Evolutionary conservation across 2,888 invertebrate species (phyloP).

Genomic region (Xestia sexstrigata): DNA sequence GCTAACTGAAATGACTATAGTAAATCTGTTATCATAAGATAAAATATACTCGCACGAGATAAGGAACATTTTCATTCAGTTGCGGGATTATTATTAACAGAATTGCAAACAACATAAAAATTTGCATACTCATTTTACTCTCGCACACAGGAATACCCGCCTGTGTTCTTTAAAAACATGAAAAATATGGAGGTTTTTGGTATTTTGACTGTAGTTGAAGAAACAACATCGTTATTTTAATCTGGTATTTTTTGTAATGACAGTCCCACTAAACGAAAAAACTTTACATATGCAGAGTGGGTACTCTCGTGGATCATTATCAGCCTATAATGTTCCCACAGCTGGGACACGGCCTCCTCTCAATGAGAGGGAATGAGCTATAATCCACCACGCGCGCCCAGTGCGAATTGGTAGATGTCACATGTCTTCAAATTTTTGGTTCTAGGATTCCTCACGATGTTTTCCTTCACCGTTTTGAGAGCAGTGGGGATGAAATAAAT

Average conservation of each 20-base stretch:
- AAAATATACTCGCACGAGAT: slow-evolving; percentile 11
- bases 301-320: too few species aligned
- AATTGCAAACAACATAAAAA: slow-evolving; percentile 25
- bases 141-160: slow-evolving; percentile 8
- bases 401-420: too few species aligned
- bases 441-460: too few species aligned
- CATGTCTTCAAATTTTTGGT: too few species aligned
- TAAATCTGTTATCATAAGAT: slow-evolving; percentile 7
- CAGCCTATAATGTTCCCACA: too few species aligned
- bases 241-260: neutral
- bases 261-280: neutral
- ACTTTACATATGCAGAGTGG: too few species aligned
- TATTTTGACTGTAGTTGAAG: neutral
- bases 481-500: too few species aligned
- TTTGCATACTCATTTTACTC: slow-evolving; percentile 34
- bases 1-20: slow-evolving; percentile 14
- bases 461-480: too few species aligned
- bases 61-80: slow-evolving; percentile 42
- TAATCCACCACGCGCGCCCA: too few species aligned
- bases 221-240: neutral
- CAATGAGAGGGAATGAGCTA: too few species aligned
- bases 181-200: slow-evolving; percentile 10
- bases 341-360: too few species aligned
- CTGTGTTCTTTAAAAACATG: slow-evolving; percentile 2
- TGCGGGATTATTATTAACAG: slow-evolving; percentile 33